Conservation (phyloP, 2,888 invertebrate genomes). For the Acronicta aceris region DNA sequence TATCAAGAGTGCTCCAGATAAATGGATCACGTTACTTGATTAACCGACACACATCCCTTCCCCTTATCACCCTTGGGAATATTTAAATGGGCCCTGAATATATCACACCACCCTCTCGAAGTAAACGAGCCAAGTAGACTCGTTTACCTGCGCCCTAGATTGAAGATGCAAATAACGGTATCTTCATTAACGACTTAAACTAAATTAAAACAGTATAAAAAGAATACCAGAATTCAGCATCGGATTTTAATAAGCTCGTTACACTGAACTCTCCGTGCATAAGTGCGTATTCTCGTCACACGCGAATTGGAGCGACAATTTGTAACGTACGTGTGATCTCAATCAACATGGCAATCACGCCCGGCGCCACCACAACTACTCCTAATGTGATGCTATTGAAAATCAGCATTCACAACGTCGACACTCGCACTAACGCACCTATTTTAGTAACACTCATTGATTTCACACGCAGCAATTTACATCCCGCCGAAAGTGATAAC, state of each 20-base stretch:
- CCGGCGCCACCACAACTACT: constrained; percentile 79
- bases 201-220: constrained; percentile 62
- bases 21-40: constrained; percentile 89
- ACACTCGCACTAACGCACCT: constrained; percentile 61
- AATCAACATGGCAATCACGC: constrained; percentile 86
- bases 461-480: constrained; percentile 66
- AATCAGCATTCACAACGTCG: constrained; percentile 79
- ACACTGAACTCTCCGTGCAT: constrained; percentile 33
- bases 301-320: constrained; percentile 84
- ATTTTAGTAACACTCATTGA: constrained; percentile 75
- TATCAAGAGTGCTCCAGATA: constrained; percentile 88
- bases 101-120: constrained; percentile 84
- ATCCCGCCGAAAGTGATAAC: constrained; percentile 63
- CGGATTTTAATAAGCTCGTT: constrained; percentile 42
- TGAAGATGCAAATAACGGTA: constrained; percentile 79
- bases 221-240: constrained; percentile 40
- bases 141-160: constrained; percentile 83
- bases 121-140: constrained; percentile 75
- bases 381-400: constrained; percentile 82
- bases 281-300: constrained; percentile 75
- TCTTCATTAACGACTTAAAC: constrained; percentile 77
- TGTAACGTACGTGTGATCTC: constrained; percentile 80
- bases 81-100: constrained; percentile 88
- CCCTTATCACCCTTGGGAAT: constrained; percentile 88
- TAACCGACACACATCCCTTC: constrained; percentile 87